These are phyloP conservation scores for Halictus quadricinctus DNA, from an alignment of 2,888 invertebrate genomes.

Conservation along the genomic window DNA sequence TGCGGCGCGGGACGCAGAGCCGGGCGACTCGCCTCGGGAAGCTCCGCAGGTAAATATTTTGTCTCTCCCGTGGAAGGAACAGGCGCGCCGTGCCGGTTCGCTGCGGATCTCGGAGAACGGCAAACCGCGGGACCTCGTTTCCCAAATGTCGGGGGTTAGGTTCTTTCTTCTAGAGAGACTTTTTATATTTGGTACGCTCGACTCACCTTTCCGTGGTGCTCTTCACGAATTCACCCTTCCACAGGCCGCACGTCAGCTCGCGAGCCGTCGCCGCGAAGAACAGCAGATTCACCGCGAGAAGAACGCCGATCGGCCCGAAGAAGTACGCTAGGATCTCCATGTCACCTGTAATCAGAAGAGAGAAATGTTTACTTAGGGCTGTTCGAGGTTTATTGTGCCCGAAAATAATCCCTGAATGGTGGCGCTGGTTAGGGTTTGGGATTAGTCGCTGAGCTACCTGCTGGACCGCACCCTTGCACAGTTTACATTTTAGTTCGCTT, in stretches of 20 bases:
- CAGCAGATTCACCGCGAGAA: conserved; percentile 90
- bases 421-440: not conserved
- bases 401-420: not conserved
- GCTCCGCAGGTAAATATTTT: conserved; percentile 54
- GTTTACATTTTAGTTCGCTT: not conserved
- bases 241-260: conserved; percentile 93
- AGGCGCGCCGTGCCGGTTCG: conserved; percentile 27
- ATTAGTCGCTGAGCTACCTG: not conserved
- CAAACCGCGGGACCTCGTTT: not conserved
- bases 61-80: conserved; percentile 31
- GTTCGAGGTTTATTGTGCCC: not conserved
- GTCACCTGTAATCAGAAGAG: conserved; percentile 83
- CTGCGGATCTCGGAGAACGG: conserved; percentile 19
- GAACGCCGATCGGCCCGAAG: conserved; percentile 91
- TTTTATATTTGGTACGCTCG: conserved; percentile 15
- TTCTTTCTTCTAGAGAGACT: not conserved
- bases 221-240: conserved; percentile 94
- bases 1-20: conserved; percentile 16
- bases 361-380: not conserved
- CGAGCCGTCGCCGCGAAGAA: conserved; percentile 92
- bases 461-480: not conserved
- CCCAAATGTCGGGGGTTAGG: not conserved
- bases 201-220: conserved; percentile 89
- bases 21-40: conserved; percentile 22
- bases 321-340: conserved; percentile 93